Base-by-base conservation (phyloP, 2,888 invertebrate genomes). In the Scotopteryx bipunctaria region DNA sequence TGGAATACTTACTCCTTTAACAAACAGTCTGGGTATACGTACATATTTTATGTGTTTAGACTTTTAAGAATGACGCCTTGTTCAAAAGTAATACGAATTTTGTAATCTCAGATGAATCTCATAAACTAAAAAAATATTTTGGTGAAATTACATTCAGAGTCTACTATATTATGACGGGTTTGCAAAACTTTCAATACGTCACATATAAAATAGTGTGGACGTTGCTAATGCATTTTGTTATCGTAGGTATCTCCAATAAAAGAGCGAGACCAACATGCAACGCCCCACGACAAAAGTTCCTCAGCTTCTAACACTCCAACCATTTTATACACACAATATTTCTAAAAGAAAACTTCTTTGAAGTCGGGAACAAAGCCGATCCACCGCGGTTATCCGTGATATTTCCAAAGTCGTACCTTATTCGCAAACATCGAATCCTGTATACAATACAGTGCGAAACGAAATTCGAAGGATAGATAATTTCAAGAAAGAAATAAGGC, bases 391-490 rank as follows among this genome's bases (percentile, higher is more conserved):
- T 89, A 89, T 88, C 85, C 85, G 78, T 76, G 84, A 88, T 88
- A 89, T 89, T 87, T 83, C 65, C 78, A 72, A 82, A 86, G 73
- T 85, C 85, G 81, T 82, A 83, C 88, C 86, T 87, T 89, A 89
- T 89, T 88, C 87, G 79, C 86, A 87, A 87, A 88, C 87, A 88
- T 83, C 83, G 85, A 82, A 88, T 84, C 81, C 77, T 76, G 76
- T 78, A 86, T 79, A 87, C 89, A 90, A 89, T 89, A 89, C 89
- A 87, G 89, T 90, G 89, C 84, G 87, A 89, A 89, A 85, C 88
- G 88, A 86, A 90, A 86, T 89, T 86, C 89, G 85, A 86, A 86
- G 83, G 86, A 89, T 87, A 86, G 89, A 89, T 90, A 89, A 89
- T 89, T 89, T 89, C 86, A 78, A 73, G 77, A 85, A 86, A 87